Evolutionary conservation across 1,140 invertebrate species (phyloP).

Genomic region (Drosophila obscura): DNA sequence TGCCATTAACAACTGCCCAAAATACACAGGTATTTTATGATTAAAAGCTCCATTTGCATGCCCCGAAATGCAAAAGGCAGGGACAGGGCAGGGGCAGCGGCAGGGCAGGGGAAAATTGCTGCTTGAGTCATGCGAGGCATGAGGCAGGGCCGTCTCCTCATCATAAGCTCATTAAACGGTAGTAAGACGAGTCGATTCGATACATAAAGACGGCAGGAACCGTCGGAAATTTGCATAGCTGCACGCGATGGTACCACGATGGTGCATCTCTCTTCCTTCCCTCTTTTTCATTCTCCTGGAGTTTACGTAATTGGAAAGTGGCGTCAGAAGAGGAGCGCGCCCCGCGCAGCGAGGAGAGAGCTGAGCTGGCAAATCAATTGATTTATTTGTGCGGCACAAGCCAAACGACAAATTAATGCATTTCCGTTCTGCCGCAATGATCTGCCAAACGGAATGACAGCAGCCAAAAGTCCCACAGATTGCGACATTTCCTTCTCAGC

Average conservation of each 20-base stretch:
- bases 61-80: slow-evolving; percentile 26
- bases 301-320: slow-evolving; percentile 79
- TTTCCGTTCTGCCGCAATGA: slow-evolving; percentile 54
- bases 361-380: slow-evolving; percentile 57
- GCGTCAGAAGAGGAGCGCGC: slow-evolving; percentile 13
- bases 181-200: slow-evolving; percentile 28
- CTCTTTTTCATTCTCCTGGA: not conserved
- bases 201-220: slow-evolving; percentile 24
- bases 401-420: slow-evolving; percentile 74
- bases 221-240: slow-evolving; percentile 52
- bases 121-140: slow-evolving; percentile 62
- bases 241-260: slow-evolving; percentile 53
- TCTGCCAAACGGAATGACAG: slow-evolving; percentile 17
- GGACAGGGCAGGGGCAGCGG: not conserved
- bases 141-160: slow-evolving; percentile 25
- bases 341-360: slow-evolving; percentile 6
- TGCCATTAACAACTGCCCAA: slow-evolving; percentile 74
- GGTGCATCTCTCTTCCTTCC: not conserved
- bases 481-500: slow-evolving; percentile 55
- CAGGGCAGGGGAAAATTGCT: slow-evolving; percentile 11
- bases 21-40: slow-evolving; percentile 75
- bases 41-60: slow-evolving; percentile 73
- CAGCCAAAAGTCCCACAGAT: slow-evolving; percentile 32
- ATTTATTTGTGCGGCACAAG: slow-evolving; percentile 63
- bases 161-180: slow-evolving; percentile 63